phyloP scores from a whole-genome alignment of 2,888 invertebrate genomes.

The Hypena proboscidalis region DNA sequence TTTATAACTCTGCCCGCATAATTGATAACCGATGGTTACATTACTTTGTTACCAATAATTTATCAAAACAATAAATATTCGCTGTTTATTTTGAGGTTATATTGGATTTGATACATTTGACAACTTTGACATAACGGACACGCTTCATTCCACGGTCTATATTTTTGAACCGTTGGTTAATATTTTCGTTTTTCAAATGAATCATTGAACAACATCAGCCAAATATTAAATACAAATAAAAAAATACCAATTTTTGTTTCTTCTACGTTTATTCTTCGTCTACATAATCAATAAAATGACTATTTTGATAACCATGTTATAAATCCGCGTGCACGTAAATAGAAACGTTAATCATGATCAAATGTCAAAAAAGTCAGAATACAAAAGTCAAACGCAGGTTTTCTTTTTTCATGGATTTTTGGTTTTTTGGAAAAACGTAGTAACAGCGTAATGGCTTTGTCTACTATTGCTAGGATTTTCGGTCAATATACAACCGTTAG shows the following conservation, averaged over 20 bases:
- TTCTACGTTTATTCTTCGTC: too few relatives aligned
- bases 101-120: too few relatives aligned
- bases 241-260: too few relatives aligned
- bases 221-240: too few relatives aligned
- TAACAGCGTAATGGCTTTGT: conserved; percentile 25
- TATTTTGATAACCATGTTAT: not conserved
- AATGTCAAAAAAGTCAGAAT: conserved; percentile 37
- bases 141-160: too few relatives aligned
- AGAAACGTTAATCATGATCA: conserved; percentile 20
- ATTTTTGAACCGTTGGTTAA: too few relatives aligned
- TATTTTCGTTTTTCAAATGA: too few relatives aligned
- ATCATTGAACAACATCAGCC: too few relatives aligned
- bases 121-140: too few relatives aligned
- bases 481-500: conserved; percentile 28
- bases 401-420: conserved; percentile 29
- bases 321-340: conserved; percentile 5
- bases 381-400: conserved; percentile 31
- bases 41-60: conserved; percentile 6
- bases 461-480: conserved; percentile 18
- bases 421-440: conserved; percentile 32
- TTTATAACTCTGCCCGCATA: conserved; percentile 2
- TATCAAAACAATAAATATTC: conserved; percentile 10
- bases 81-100: conserved; percentile 37
- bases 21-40: conserved; percentile 4
- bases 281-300: too few relatives aligned